phyloP scores from a whole-genome alignment of 2,888 invertebrate genomes.

The Volucella inflata region DNA sequence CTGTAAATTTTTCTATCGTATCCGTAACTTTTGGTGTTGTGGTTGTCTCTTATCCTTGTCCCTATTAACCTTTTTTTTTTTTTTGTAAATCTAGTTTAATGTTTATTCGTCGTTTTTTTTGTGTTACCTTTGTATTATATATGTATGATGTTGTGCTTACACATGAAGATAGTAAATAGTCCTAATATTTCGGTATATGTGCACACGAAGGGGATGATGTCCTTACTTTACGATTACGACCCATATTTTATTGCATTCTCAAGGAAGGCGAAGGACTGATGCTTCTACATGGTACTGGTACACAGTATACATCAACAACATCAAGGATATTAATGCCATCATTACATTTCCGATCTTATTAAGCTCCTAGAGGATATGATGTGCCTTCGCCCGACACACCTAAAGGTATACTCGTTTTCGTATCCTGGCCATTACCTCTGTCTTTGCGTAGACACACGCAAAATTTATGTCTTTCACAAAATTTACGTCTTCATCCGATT shows the following conservation, averaged over 20 bases:
- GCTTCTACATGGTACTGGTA: too few relatives aligned
- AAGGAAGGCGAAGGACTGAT: constrained; percentile 15
- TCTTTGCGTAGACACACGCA: constrained; percentile 31
- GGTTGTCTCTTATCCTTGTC: constrained; percentile 51
- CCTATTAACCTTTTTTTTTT: constrained; percentile 24
- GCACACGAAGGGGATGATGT: constrained; percentile 31
- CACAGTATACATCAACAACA: constrained; percentile 24
- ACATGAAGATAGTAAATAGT: too few relatives aligned
- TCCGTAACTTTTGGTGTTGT: constrained; percentile 62
- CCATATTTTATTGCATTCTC: constrained; percentile 50
- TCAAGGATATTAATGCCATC: constrained; percentile 70
- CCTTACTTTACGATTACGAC: constrained; percentile 56
- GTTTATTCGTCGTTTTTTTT: constrained; percentile 31
- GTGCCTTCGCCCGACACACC: constrained; percentile 45
- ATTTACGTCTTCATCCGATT: constrained; percentile 59
- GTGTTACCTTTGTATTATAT: constrained; percentile 21
- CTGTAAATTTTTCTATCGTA: constrained; percentile 42
- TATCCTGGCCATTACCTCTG: constrained; percentile 57
- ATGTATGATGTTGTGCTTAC: constrained; percentile 41
- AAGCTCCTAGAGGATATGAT: constrained; percentile 53
- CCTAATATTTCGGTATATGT: constrained; percentile 21
- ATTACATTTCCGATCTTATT: constrained; percentile 73
- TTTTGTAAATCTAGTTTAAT: constrained; percentile 33
- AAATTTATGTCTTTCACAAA: constrained; percentile 48
- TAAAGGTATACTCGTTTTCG: constrained; percentile 17